Evolutionary conservation across 2,113 vertebrate species (phyloP).

Genomic region (Perognathus longimembris): DNA sequence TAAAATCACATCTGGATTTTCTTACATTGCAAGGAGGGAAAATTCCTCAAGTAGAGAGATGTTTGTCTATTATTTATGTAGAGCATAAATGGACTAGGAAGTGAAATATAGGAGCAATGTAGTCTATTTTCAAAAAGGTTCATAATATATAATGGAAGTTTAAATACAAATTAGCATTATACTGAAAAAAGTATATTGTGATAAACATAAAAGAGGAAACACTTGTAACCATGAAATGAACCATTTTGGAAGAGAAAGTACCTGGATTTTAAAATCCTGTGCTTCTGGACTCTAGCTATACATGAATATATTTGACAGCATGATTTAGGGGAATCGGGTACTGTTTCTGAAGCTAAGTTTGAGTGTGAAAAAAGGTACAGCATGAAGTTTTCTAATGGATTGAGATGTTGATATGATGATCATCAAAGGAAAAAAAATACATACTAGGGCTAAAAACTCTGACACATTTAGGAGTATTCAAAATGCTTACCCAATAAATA

Average conservation of each 20-base stretch:
- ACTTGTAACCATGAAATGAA: background rate
- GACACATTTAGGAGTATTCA: no score
- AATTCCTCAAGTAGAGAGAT: background rate
- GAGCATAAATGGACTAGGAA: background rate
- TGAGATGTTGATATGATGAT: background rate
- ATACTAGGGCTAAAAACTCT: background rate
- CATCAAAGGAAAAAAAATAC: background rate
- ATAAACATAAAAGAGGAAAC: background rate
- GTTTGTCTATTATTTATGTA: background rate
- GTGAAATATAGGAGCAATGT: background rate
- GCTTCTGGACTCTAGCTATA: background rate
- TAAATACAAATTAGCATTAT: background rate
- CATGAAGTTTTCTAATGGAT: background rate
- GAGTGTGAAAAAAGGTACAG: background rate
- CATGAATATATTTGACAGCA: background rate
- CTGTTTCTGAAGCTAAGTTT: background rate
- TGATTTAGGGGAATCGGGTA: background rate
- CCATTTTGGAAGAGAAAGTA: background rate
- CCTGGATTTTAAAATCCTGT: constrained; percentile 4
- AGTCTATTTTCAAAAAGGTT: background rate
- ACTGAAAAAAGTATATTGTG: background rate
- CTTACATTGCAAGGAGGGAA: background rate
- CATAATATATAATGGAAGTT: background rate
- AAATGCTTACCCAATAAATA: background rate
- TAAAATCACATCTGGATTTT: constrained; percentile 42